These are phyloP conservation scores for Callipepla californica DNA, from an alignment of 2,113 vertebrate species.

Conservation along the genomic window DNA sequence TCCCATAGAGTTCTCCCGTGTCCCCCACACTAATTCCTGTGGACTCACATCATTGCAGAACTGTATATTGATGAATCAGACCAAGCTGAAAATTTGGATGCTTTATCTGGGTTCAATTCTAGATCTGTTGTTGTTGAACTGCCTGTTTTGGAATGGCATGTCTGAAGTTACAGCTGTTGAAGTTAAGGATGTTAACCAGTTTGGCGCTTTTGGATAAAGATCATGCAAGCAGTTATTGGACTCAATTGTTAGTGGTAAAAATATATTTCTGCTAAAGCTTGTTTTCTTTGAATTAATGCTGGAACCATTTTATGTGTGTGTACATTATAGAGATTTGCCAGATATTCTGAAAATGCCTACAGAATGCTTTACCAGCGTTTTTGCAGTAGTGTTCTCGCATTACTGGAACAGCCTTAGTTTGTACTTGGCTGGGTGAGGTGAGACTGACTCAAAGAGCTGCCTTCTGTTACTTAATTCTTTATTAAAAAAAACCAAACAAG, in stretches of 20 bases:
- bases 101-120: background rate
- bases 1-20: background rate
- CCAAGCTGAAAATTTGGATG: background rate
- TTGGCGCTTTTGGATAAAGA: background rate
- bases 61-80: background rate
- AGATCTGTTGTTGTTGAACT: background rate
- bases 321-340: background rate
- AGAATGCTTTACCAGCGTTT: background rate
- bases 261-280: background rate
- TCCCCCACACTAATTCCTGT: background rate
- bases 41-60: background rate
- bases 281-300: background rate
- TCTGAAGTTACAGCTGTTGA: background rate
- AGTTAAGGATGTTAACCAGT: background rate
- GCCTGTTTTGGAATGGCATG: background rate
- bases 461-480: slow-evolving; percentile 26
- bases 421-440: slow-evolving; percentile 31
- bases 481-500: background rate
- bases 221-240: rapidly evolving
- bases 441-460: slow-evolving; percentile 13
- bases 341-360: background rate
- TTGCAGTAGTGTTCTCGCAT: background rate
- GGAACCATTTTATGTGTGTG: background rate
- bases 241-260: background rate
- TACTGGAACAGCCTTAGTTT: background rate